phyloP scores from a whole-genome alignment of 2,113 vertebrate genomes.

The Porphyrio hochstetteri region DNA sequence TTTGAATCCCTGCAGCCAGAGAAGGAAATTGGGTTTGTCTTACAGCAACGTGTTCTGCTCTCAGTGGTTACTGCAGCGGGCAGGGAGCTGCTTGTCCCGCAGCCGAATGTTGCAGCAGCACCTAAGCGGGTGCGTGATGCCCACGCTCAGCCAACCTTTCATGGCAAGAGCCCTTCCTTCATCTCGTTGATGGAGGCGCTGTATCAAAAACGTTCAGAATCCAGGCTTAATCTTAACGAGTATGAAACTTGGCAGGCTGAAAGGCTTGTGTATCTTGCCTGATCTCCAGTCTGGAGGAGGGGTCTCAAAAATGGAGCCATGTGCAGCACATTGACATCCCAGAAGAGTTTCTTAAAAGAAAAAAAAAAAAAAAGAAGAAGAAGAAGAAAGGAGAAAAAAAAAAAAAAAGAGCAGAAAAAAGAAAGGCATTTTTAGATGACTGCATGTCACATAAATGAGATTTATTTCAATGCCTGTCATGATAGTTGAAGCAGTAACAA shows the following conservation, averaged over 20 bases:
- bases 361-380: not conserved
- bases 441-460: conserved; percentile 36
- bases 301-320: conserved; percentile 11
- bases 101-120: not conserved
- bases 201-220: not conserved
- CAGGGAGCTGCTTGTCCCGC: not conserved
- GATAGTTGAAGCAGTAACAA: conserved; percentile 24
- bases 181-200: not conserved
- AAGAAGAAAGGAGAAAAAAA: not conserved
- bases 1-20: not conserved
- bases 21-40: not conserved
- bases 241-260: conserved; percentile 39
- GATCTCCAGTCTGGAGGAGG: conserved; percentile 49
- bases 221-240: conserved; percentile 6
- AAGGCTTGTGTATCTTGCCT: conserved; percentile 42
- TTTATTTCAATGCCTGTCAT: conserved; percentile 52
- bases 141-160: not conserved
- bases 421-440: not conserved
- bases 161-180: not conserved
- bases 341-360: not conserved
- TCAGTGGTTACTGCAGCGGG: rapidly evolving
- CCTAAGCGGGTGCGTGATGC: rapidly evolving
- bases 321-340: conserved; percentile 6
- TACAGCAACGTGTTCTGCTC: not conserved
- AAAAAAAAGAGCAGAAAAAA: not conserved